Evolutionary conservation across 2,888 invertebrate genomes (phyloP).

Genomic region (Zygogramma bicolorata): DNA sequence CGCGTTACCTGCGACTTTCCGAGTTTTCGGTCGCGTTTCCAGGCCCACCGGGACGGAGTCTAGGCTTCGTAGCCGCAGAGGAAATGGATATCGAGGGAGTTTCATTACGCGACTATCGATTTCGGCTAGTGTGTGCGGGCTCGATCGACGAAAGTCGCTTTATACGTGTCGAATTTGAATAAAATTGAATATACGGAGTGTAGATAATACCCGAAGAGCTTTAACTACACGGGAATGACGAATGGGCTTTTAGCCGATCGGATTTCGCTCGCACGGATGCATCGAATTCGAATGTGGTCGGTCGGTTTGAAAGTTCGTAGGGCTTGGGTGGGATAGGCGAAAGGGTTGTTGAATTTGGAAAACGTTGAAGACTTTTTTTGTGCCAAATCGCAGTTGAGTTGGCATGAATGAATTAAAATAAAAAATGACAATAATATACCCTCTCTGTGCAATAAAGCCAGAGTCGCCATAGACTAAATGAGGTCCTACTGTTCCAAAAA

Average conservation of each 20-base stretch:
- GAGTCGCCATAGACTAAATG: too few relatives aligned
- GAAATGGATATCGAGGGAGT: slow-evolving; percentile 42
- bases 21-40: too few relatives aligned
- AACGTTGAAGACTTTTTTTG: too few relatives aligned
- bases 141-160: slow-evolving; percentile 23
- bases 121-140: slow-evolving; percentile 1
- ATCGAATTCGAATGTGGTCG: neutral
- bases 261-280: neutral
- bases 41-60: slow-evolving; percentile 10
- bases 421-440: too few relatives aligned
- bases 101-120: slow-evolving; percentile 40
- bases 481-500: too few relatives aligned
- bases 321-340: too few relatives aligned
- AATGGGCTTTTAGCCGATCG: slow-evolving; percentile 11
- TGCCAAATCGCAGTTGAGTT: too few relatives aligned
- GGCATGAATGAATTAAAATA: too few relatives aligned
- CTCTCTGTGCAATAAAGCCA: too few relatives aligned
- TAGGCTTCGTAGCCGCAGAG: slow-evolving; percentile 12
- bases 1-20: neutral
- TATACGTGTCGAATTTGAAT: slow-evolving; percentile 24
- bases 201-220: slow-evolving; percentile 7
- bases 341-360: too few relatives aligned
- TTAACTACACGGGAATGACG: neutral
- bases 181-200: slow-evolving; percentile 13
- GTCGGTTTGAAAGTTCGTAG: neutral